These are phyloP conservation scores for Triops cancriformis DNA, from an alignment of 1,140 invertebrate species.

Conservation along the genomic window DNA sequence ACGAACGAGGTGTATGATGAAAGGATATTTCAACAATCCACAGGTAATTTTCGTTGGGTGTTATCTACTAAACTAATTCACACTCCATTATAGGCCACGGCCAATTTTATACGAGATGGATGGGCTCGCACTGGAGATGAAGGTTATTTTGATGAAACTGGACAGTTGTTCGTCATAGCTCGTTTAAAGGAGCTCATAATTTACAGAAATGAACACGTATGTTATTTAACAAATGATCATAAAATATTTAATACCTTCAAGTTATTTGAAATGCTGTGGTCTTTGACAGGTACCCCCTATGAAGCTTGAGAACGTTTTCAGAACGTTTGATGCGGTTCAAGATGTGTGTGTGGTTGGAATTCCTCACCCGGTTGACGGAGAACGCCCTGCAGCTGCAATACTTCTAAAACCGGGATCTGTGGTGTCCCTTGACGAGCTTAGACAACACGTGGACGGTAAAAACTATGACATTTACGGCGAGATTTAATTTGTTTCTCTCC, in stretches of 20 bases:
- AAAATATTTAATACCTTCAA: background rate
- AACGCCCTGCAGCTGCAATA: constrained; percentile 35
- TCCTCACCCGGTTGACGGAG: constrained; percentile 41
- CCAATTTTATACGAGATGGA: constrained; percentile 33
- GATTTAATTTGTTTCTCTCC: background rate
- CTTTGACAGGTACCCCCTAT: constrained; percentile 32
- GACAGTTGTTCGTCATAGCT: constrained; percentile 31
- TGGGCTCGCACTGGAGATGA: constrained; percentile 46
- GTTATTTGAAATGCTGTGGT: background rate
- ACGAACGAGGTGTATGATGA: background rate
- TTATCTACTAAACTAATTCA: background rate
- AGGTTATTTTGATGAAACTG: constrained; percentile 34
- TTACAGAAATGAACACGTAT: constrained; percentile 21
- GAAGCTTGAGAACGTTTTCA: constrained; percentile 35
- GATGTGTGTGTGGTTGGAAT: constrained; percentile 45
- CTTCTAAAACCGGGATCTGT: constrained; percentile 22
- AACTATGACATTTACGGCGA: too few species aligned
- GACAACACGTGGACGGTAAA: constrained; percentile 26
- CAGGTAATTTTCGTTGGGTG: background rate
- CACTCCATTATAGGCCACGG: constrained; percentile 29
- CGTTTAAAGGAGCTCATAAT: constrained; percentile 33
- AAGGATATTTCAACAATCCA: background rate
- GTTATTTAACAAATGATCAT: background rate
- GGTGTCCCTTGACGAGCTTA: constrained; percentile 25
- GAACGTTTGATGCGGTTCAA: constrained; percentile 38